Evolutionary conservation across 2,797 vertebrate genomes (phyloP), one percentile per base, ranked within the genome.

Genomic region (Mus minutoides): DNA sequence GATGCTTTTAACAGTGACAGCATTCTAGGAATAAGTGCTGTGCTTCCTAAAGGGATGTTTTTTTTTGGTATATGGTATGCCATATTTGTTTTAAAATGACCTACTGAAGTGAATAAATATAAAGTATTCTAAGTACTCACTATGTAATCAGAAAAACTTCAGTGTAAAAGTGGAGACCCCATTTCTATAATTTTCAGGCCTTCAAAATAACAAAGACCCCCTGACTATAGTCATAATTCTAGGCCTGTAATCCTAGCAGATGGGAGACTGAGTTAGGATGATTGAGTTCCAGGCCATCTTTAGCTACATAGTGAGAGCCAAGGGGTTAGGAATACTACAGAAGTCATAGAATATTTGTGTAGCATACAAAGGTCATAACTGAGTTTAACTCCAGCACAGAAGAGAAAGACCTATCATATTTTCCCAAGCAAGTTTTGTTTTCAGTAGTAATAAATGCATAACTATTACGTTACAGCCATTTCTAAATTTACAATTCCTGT

Each of bases 391-490:
- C 7, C 14, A 80, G 17, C 76, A 79, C 43, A 52, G 26, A 90
- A 49, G 26, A 78, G 90, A 86, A 95, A 75, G 83, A 60, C 10
- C 10, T 91, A 54, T 96, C 16, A 67, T 92, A 64, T 90, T 94
- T 95, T 96, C 46, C 31, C 9, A 84, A 71, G 54, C 31, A 88
- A 94, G 71, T 97, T 97, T 96, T 96, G 84, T 85, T 96, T 97
- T 96, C 83, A 82, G 43, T 69, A 24, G 84, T 92, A 90, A 80
- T 94, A 92, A 96, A 49, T 91, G 31, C 64, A 54, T 34, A 79
- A 24, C 60, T 95, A n/a, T 93, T 79, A 86, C 89, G 17, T 79
- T 62, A 79, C 2, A 90, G 40, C 43, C 21, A 84, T 94, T 96
- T 95, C 73, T 94, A 79, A 73, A 21, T 93, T 96, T 92, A 90